Evolutionary conservation across 2,797 vertebrate genomes (phyloP).

Genomic region (Myotis myotis): DNA sequence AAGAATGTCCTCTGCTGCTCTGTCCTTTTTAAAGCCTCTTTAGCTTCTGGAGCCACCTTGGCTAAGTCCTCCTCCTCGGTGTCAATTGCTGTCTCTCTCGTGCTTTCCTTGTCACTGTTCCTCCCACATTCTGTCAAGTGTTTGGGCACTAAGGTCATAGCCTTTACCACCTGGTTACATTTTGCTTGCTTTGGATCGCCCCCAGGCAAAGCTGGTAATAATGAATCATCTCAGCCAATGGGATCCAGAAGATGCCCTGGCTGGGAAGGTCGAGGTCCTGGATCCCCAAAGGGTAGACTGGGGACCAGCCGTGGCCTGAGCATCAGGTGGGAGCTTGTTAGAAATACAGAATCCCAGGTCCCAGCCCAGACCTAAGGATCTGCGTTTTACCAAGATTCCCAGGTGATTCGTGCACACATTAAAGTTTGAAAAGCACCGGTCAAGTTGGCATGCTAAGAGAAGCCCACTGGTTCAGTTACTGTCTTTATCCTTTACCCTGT

Average conservation of each 20-base stretch:
- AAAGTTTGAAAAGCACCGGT: background rate
- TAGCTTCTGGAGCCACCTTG: background rate
- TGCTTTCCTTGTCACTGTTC: background rate
- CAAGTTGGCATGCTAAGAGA: background rate
- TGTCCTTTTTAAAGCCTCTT: background rate
- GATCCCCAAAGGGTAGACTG: background rate
- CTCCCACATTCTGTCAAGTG: background rate
- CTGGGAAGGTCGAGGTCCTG: background rate
- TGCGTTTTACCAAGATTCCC: background rate
- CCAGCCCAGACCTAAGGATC: background rate
- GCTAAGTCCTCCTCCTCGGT: background rate
- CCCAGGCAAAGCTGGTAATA: background rate
- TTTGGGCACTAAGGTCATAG: background rate
- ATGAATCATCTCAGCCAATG: background rate
- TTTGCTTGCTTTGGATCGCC: background rate
- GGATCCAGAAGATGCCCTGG: background rate
- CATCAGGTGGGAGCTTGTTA: background rate
- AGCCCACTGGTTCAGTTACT: background rate
- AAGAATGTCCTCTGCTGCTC: background rate
- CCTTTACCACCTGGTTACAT: background rate
- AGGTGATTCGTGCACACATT: background rate
- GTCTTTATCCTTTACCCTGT: background rate
- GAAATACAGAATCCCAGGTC: background rate
- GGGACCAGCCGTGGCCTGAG: background rate
- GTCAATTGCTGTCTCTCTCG: background rate